These are phyloP conservation scores for Desoria tigrina DNA, from an alignment of 2,888 invertebrate species.

Conservation along the genomic window DNA sequence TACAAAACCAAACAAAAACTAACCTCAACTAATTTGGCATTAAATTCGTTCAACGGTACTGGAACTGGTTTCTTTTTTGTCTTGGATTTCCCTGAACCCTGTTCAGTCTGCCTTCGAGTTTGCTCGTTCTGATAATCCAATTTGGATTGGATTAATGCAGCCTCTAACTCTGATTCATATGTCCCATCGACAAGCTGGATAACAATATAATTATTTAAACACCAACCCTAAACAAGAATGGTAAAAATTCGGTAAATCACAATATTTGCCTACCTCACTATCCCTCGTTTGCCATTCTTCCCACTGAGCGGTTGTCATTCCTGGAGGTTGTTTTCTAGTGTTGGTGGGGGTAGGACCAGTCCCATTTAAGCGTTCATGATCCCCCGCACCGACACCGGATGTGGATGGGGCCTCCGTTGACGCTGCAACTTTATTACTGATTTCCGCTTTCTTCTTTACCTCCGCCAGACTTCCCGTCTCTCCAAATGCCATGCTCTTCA, in stretches of 20 bases:
- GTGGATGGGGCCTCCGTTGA: too few species aligned
- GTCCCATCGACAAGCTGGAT: conserved; percentile 63
- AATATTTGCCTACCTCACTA: conserved; percentile 60
- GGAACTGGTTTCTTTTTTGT: conserved; percentile 67
- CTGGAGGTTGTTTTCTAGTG: conserved; percentile 17
- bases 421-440: too few species aligned
- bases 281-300: conserved; percentile 74
- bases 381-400: neutral
- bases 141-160: conserved; percentile 74
- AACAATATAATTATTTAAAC: conserved; percentile 17
- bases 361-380: neutral
- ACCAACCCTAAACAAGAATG: neutral
- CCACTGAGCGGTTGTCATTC: conserved; percentile 60
- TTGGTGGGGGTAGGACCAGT: neutral
- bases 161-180: conserved; percentile 63
- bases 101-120: conserved; percentile 26
- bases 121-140: conserved; percentile 68
- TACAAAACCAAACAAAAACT: too few species aligned
- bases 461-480: conserved; percentile 18
- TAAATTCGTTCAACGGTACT: conserved; percentile 75
- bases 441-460: conserved; percentile 38
- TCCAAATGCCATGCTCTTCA: conserved; percentile 46
- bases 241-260: too few species aligned
- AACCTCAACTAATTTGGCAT: conserved; percentile 57
- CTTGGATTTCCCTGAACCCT: conserved; percentile 59